Conservation (phyloP, 2,113 vertebrate genomes). For the Silurus asotus region DNA sequence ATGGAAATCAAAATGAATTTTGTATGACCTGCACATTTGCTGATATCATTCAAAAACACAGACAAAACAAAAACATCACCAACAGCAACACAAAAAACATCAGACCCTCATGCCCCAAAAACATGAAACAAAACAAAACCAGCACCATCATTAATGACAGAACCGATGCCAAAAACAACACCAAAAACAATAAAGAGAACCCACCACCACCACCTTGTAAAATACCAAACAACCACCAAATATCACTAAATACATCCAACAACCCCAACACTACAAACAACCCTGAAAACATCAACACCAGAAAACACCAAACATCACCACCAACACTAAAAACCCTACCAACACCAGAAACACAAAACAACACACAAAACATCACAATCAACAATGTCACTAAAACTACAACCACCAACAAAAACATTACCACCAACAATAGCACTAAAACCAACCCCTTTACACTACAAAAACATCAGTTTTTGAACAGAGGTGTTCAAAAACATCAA, state of each 20-base stretch:
- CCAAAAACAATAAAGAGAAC: too few relatives aligned
- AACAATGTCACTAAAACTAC: neutral
- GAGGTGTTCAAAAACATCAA: neutral
- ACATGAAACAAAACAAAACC: too few relatives aligned
- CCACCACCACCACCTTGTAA: neutral
- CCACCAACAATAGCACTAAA: neutral
- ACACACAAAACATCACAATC: neutral
- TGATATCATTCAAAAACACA: neutral
- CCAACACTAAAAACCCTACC: too few relatives aligned
- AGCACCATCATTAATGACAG: too few relatives aligned
- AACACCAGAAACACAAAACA: neutral
- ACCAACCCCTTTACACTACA: neutral
- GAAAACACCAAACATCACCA: too few relatives aligned
- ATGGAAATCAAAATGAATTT: neutral
- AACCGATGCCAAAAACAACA: too few relatives aligned
- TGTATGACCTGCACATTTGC: neutral
- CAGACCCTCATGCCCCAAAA: too few relatives aligned
- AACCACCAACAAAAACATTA: neutral
- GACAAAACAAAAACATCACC: neutral
- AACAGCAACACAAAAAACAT: too few relatives aligned
- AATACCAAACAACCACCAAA: too few relatives aligned
- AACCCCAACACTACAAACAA: too few relatives aligned
- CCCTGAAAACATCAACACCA: neutral
- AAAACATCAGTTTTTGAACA: too few relatives aligned
- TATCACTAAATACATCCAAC: too few relatives aligned